A percentile compares a stretch with the other conserved stretches of the same genome.
phyloP scores from a whole-genome alignment of 2,797 vertebrate species.

The Dendrocincla tyrannina region DNA sequence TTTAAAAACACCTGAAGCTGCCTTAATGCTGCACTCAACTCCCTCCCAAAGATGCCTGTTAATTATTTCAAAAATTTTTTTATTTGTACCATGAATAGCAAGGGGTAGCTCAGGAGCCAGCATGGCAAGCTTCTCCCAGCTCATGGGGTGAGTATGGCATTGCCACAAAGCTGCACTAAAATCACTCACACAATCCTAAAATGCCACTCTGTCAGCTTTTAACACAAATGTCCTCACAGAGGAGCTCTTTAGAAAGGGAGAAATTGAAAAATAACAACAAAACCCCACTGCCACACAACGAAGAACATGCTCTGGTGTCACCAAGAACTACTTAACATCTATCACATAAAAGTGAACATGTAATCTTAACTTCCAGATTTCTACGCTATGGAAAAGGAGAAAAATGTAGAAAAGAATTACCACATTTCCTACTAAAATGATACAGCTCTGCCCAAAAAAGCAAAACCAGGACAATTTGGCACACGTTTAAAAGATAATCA shows the following conservation, averaged over 20 bases:
- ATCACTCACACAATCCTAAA: neutral
- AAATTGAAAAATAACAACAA: neutral
- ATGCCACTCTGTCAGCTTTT: neutral
- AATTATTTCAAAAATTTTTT: neutral
- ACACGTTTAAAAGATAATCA: neutral
- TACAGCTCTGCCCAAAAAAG: neutral
- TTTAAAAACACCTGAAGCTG: neutral
- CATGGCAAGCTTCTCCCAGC: neutral
- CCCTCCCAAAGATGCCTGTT: neutral
- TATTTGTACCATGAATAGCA: neutral
- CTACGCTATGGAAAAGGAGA: neutral
- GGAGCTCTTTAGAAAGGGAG: neutral
- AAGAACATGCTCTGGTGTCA: neutral
- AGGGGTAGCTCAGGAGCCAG: neutral
- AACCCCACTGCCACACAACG: fast-evolving
- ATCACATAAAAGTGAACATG: fast-evolving
- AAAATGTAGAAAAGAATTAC: neutral
- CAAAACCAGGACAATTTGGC: fast-evolving
- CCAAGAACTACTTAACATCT: neutral
- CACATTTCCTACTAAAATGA: neutral
- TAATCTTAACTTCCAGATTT: neutral
- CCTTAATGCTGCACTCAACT: neutral
- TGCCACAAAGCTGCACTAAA: neutral
- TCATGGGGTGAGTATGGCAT: fast-evolving
- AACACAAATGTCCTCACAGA: neutral